A percentile compares a stretch with the other conserved stretches of the same genome.
phyloP scores from a whole-genome alignment of 2,888 invertebrate genomes.

The Pachydiplax longipennis region DNA sequence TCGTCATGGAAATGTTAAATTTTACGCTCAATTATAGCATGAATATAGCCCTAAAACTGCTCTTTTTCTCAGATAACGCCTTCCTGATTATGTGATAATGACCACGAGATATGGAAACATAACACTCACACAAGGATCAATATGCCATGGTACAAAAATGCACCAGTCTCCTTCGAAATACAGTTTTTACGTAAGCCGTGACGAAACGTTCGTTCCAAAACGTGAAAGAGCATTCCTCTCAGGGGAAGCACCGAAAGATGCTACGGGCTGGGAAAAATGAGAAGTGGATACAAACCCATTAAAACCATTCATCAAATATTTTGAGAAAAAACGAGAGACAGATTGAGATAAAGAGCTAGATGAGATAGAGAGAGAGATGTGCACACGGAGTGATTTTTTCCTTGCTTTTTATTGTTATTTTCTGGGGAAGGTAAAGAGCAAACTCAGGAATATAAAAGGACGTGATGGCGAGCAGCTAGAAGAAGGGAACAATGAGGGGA shows the following conservation, averaged over 20 bases:
- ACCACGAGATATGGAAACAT: too few relatives aligned
- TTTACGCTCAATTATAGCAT: too few relatives aligned
- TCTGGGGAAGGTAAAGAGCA: not conserved
- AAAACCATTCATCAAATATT: not conserved
- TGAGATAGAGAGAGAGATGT: not conserved
- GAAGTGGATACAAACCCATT: not conserved
- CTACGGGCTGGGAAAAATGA: not conserved
- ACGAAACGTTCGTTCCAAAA: not conserved
- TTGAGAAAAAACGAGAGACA: not conserved
- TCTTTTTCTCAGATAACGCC: too few relatives aligned
- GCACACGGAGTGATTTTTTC: not conserved
- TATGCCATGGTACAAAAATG: too few relatives aligned
- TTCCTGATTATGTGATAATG: too few relatives aligned
- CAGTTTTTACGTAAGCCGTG: too few relatives aligned
- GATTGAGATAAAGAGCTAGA: not conserved
- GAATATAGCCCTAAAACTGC: too few relatives aligned
- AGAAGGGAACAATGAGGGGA: not conserved
- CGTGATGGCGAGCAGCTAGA: not conserved
- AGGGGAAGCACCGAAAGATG: not conserved
- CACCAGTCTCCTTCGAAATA: too few relatives aligned
- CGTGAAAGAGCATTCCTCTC: not conserved
- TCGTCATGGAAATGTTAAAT: too few relatives aligned
- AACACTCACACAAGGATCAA: too few relatives aligned
- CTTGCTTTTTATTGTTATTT: not conserved
- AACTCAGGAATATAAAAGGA: not conserved